These are phyloP conservation scores for Papilio protenor DNA, from an alignment of 2,888 invertebrate species.

Conservation along the genomic window DNA sequence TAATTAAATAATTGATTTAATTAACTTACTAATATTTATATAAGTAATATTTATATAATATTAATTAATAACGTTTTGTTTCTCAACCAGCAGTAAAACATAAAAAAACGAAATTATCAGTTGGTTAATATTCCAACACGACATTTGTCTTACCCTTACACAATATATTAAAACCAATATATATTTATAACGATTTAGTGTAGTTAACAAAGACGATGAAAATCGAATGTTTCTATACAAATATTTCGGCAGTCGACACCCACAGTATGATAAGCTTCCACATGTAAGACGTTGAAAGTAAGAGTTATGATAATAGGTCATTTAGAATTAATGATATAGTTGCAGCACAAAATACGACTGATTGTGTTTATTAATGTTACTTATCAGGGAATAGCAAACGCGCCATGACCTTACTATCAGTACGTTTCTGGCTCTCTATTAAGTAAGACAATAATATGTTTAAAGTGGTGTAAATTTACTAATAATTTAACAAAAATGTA, in stretches of 20 bases:
- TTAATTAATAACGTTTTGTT: background rate
- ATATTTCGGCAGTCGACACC: background rate
- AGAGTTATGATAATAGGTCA: slow-evolving; percentile 49
- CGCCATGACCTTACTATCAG: slow-evolving; percentile 77
- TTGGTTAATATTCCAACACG: background rate
- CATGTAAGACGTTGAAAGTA: slow-evolving; percentile 24
- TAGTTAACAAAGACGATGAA: background rate
- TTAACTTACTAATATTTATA: too few species aligned
- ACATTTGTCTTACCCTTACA: too few species aligned
- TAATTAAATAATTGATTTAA: background rate
- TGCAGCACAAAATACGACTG: slow-evolving; percentile 53
- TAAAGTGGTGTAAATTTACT: slow-evolving; percentile 33
- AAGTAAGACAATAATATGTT: slow-evolving; percentile 62
- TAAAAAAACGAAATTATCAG: background rate
- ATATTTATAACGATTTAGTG: too few species aligned
- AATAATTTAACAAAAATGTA: slow-evolving; percentile 60
- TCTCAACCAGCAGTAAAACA: background rate
- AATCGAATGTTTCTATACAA: background rate
- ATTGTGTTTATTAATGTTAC: slow-evolving; percentile 59
- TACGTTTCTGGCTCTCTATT: slow-evolving; percentile 61
- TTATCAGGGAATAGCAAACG: slow-evolving; percentile 52
- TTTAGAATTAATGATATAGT: slow-evolving; percentile 50
- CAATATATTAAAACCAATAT: background rate
- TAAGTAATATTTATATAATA: too few species aligned
- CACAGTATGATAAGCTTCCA: background rate